Evolutionary conservation across 1,140 invertebrate species (phyloP), one percentile per base, ranked within the genome.

Genomic region (Scaptomyza pallida): DNA sequence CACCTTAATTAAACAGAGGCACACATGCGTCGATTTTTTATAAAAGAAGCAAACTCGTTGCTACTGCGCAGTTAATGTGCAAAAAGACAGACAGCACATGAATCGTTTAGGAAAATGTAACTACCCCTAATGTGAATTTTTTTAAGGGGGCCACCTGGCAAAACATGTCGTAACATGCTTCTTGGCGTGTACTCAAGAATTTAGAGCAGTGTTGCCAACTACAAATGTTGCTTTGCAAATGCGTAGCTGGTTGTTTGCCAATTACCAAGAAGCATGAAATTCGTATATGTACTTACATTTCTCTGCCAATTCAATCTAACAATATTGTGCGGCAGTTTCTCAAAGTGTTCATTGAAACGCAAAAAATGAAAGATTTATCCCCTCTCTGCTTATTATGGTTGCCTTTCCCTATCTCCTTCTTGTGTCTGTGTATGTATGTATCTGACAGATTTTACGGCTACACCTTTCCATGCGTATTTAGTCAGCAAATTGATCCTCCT

Each of bases 401-500:
- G 6, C 33, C 33, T 37, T 37, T 37, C 33, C 33, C 33, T 37
- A 12, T 3, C 12, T 3, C 33, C n/a, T 30, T n/a, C n/a, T 12
- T 44, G 62, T 47, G 19, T 26, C 26, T 55, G 55, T 60, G 26
- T 68, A 54, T 75, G 76, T 82, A 70, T 82, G 65, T 75, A 60
- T 78, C 64, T 56, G 71, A 81, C 41, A 88, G 82, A 88, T 88
- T 88, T 88, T 82, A 78, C 72, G 83, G 83, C 64, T 88, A 86
- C 82, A 86, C 82, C 82, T 86, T 88, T 86, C 60, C 26, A 62
- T 82, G 68, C 61, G 83, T 88, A 88, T 82, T 88, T 88, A 88
- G 82, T 75, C 78, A 72, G 82, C 82, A 88, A 88, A 88, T 88
- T 78, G 82, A 88, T 88, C 82, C 82, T 88, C 74, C 82, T 88